Evolutionary conservation across 1,140 invertebrate genomes (phyloP), one percentile per base, ranked within the genome.

Genomic region (Eriosoma lanigerum): DNA sequence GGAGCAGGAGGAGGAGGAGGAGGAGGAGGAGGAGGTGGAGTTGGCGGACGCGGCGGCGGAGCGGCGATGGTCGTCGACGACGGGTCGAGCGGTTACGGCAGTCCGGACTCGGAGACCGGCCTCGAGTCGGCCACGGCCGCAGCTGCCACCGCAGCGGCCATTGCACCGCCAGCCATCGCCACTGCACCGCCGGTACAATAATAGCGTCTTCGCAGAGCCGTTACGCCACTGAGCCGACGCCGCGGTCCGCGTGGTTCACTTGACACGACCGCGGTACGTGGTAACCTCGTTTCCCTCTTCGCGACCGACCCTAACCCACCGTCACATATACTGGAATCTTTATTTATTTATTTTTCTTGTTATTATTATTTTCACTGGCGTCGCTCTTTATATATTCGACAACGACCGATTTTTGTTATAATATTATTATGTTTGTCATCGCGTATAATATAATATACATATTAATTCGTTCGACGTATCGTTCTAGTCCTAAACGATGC

Each of bases 21-120:
- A 12, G 38, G 24, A 1, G n/a, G 26, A n/a, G 3, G 10, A 8
- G 64, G 64, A n/a, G n/a, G 32, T 19, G 6, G 52, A 9, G n/a
- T 21, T 50, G 68, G 46, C 48, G 21, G 17, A 26, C 54, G 24
- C 80, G 64, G 26, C 70, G 29, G 24, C 24, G 64, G 38, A 48
- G 26, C 81, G 19, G 81, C 68, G 73, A 62, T 83, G 83, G 64
- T 48, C 81, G 73, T 82, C 83, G 82, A 84, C 78, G 84, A 84
- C 75, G 83, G 83, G 1, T 85, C 84, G 21, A 85, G 84, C 80
- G 84, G 84, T 15, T 85, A 84, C 82, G 85, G 84, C 19, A 86
- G 85, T 80, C 85, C 85, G 44, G 85, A 86, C 82, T 86, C 84
- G 9, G 84, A 84, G 56, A 85, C 84, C 17, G 83, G 84, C 54